Base-by-base conservation (phyloP, 2,113 vertebrate genomes). In the Hippocampus comes region DNA sequence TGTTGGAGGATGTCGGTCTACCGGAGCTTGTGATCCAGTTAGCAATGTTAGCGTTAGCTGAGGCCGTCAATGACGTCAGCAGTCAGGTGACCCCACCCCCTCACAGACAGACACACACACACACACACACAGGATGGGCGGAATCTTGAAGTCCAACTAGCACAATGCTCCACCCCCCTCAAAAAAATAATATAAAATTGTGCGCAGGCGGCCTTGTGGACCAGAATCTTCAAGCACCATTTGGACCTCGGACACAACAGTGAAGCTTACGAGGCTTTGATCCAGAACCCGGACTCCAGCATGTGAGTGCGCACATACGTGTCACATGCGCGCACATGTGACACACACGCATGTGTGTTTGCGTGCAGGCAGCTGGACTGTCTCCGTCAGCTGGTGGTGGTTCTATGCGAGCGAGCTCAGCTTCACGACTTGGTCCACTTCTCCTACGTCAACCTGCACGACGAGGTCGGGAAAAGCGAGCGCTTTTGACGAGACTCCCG, bases 221-320 rank as follows among this genome's bases (percentile, higher is more conserved):
- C 97, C 0, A 92, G 95, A 48, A 94, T 99, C 74, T 99, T 99
- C 92, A 98, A 98, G 70, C 96, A 99, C 78, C 95, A 97, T 67
- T 89, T 99, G 91, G 97, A 99, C 84, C 91, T 99, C 63, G 95
- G 96, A 63, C 96, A 99, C 91, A 98, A 97, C 81, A 93, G 70
- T 0, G 93, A 97, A 82, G 96, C 97, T 0, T 99, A 98, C 0
- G 94, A 97, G 71, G 95, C 96, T 6, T 92, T 99, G 81, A 97
- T 93, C 0, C 96, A 96, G 82, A 99, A 98, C 83, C 95, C 96
- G 0, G 97, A 99, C 84, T 71, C 93, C 11, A 91, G 96, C 94
- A 98, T 96, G 96, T 98, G 91, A 4, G 64, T 2, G 53, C n/a
- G 0, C 15, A 12, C 27, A 0, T 34, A 0, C n/a, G 10, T 18